These are phyloP conservation scores for Octodon degus DNA, from an alignment of 2,113 vertebrate species.

Conservation along the genomic window DNA sequence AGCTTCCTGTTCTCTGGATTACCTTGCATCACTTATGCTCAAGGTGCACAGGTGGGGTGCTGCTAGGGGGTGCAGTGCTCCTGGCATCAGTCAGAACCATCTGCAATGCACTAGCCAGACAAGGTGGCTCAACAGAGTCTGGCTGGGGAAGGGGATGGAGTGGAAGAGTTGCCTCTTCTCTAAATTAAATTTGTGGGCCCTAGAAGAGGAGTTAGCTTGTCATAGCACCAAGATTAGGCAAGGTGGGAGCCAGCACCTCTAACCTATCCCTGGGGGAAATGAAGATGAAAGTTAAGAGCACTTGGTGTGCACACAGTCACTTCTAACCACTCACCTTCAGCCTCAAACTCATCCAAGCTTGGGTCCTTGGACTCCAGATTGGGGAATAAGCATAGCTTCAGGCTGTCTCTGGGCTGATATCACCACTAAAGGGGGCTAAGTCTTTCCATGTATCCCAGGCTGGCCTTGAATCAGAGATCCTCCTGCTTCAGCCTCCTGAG, in stretches of 20 bases:
- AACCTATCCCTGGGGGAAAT: background rate
- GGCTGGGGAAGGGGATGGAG: accelerated
- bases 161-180: background rate
- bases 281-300: background rate
- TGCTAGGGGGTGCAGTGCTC: accelerated
- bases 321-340: background rate
- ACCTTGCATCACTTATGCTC: background rate
- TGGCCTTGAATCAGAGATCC: background rate
- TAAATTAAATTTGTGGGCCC: background rate
- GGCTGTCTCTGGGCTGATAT: background rate
- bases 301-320: accelerated
- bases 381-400: background rate
- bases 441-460: background rate
- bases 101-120: background rate
- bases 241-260: background rate
- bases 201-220: background rate
- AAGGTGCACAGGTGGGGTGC: background rate
- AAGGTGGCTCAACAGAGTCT: accelerated
- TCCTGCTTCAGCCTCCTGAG: background rate
- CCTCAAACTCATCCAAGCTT: too few species aligned
- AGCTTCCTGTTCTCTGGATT: background rate
- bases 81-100: background rate
- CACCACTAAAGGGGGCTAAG: background rate
- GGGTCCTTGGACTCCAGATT: background rate
- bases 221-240: background rate